Conservation (phyloP, 1,140 invertebrate genomes). For the Drosophila repletoides region DNA sequence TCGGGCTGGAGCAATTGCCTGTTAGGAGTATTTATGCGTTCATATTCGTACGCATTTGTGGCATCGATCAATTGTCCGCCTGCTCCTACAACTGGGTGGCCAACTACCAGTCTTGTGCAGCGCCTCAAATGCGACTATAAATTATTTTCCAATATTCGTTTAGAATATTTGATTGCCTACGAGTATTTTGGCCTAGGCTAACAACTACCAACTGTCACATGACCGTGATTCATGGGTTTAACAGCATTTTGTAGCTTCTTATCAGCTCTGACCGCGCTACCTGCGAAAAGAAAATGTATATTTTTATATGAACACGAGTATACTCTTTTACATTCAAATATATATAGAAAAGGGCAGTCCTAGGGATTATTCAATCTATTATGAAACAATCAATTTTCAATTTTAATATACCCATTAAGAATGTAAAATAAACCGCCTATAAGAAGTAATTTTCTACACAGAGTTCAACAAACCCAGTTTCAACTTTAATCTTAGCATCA, state of each 20-base stretch:
- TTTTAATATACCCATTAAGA: too few relatives aligned
- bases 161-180: conserved; percentile 60
- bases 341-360: too few relatives aligned
- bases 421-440: too few relatives aligned
- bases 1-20: neutral
- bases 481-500: too few relatives aligned
- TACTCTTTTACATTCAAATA: too few relatives aligned
- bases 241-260: conserved; percentile 1
- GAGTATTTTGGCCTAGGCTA: conserved; percentile 14
- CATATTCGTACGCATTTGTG: conserved; percentile 38
- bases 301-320: too few relatives aligned
- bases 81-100: conserved; percentile 64
- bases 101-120: conserved; percentile 46
- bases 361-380: too few relatives aligned
- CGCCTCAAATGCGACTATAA: conserved; percentile 66
- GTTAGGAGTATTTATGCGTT: conserved; percentile 65
- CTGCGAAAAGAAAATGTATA: too few relatives aligned
- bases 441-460: too few relatives aligned
- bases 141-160: conserved; percentile 57
- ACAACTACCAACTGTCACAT: conserved; percentile 22
- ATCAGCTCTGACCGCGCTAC: too few relatives aligned
- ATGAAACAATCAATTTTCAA: too few relatives aligned
- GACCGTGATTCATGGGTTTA: conserved; percentile 57
- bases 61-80: conserved; percentile 63
- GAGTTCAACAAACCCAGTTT: too few relatives aligned